These are phyloP conservation scores for Illadopsis cleaveri DNA, from an alignment of 2,113 vertebrate genomes.

Conservation along the genomic window DNA sequence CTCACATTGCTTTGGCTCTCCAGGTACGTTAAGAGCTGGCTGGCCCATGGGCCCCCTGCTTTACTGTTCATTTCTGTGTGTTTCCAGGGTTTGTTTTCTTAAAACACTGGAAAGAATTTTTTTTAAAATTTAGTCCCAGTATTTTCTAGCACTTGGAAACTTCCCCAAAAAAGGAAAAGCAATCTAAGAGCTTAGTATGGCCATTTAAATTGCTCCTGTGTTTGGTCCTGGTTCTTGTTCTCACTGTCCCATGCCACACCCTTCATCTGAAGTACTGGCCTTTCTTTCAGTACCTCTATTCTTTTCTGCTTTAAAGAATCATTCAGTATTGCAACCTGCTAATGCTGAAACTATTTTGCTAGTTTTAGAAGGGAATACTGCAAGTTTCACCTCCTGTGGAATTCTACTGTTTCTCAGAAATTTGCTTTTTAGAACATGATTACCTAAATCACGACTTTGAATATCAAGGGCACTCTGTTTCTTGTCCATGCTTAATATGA, in stretches of 20 bases:
- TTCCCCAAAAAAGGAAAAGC: neutral
- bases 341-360: neutral
- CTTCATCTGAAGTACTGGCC: neutral
- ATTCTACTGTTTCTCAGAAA: neutral
- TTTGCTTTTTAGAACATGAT: neutral
- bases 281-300: neutral
- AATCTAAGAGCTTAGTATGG: neutral
- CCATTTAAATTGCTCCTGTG: neutral
- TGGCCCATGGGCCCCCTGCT: neutral
- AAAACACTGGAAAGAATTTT: neutral
- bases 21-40: neutral
- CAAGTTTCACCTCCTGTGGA: neutral
- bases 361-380: neutral
- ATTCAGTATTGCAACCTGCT: neutral
- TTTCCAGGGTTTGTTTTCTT: neutral
- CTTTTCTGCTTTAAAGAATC: neutral
- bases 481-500: neutral
- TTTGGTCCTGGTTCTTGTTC: neutral
- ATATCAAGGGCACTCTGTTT: neutral
- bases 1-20: neutral
- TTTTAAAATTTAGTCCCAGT: neutral
- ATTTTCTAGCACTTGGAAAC: neutral
- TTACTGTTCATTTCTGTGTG: neutral
- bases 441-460: neutral
- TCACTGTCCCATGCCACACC: neutral